Evolutionary conservation across 2,888 invertebrate genomes (phyloP).

Genomic region (Eretmocerus hayati): DNA sequence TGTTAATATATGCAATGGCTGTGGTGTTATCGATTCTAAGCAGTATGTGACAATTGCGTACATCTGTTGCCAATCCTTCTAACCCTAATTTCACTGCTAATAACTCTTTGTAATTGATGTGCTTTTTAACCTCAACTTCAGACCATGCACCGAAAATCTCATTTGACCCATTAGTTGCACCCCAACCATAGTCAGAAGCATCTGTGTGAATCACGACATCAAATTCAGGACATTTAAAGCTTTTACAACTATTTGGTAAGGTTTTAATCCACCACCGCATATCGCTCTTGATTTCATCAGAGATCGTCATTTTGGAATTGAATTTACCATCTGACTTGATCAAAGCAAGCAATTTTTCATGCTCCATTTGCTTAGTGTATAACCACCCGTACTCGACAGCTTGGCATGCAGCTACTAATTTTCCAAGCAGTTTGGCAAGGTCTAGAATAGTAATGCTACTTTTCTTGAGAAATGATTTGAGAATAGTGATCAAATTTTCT

Average conservation of each 20-base stretch:
- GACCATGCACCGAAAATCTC: slow-evolving; percentile 12
- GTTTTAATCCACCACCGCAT: slow-evolving; percentile 13
- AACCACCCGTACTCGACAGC: slow-evolving; percentile 16
- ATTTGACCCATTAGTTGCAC: background rate
- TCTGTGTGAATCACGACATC: slow-evolving; percentile 2
- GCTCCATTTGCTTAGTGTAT: slow-evolving; percentile 17
- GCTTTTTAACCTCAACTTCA: slow-evolving; percentile 1
- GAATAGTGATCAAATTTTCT: background rate
- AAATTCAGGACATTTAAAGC: background rate
- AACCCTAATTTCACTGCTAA: slow-evolving; percentile 6
- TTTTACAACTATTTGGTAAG: background rate
- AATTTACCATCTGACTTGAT: slow-evolving; percentile 7
- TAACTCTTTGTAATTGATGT: slow-evolving; percentile 13
- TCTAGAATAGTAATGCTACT: slow-evolving; percentile 10
- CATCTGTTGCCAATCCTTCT: slow-evolving; percentile 1
- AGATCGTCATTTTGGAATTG: slow-evolving; percentile 9
- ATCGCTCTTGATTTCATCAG: slow-evolving; percentile 6
- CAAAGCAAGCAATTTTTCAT: slow-evolving; percentile 14
- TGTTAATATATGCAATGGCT: slow-evolving; percentile 16
- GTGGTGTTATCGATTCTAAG: slow-evolving; percentile 20
- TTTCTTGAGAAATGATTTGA: slow-evolving; percentile 1
- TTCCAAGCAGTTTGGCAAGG: slow-evolving; percentile 13
- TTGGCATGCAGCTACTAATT: slow-evolving; percentile 10
- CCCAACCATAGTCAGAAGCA: slow-evolving; percentile 10
- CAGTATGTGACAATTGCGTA: slow-evolving; percentile 6